Base-by-base conservation (phyloP, 2,113 vertebrate species). In the Corvus cornix region DNA sequence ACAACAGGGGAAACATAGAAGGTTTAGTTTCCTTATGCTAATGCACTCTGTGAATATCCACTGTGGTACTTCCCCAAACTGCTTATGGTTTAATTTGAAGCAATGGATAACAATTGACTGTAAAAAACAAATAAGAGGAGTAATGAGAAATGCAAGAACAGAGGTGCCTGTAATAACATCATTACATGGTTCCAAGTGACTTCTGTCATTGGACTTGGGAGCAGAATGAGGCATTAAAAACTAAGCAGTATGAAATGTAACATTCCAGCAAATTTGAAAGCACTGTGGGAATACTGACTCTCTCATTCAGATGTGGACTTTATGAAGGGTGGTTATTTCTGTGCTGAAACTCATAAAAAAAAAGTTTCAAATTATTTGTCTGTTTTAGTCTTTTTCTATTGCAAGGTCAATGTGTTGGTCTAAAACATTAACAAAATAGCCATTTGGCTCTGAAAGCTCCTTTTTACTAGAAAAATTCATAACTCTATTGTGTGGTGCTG, bases 21-120 rank as follows among this genome's bases (percentile, higher is more conserved):
- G 31, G 14, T 83, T 88, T 77, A 22, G 43, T 80, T 92, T 95
- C 43, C 55, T 77, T 77, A 59, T 51, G 33, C 23, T 80, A 83
- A 86, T 86, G 9, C 16, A 55, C 14, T 93, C 21, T 75, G 39
- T 87, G 87, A 82, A 59, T 82, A 86, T 89, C 43, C 46, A 63
- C 30, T 2, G 0, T 67, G 41, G 30, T 77, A 55, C 46, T 90
- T 92, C 17, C 68, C 33, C 15, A 52, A n/a, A 84, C 44, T 77
- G 56, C 89, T 89, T 90, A 60, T 51, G 83, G 69, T 77, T 94
- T 85, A 93, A 94, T 94, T 96, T 87, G 70, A 77, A 94, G 46
- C 37, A 87, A 67, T 44, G 80, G 1, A 0, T 94, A 80, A 83
- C 53, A 80, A 70, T 94, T 58, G 70, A 69, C 70, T 87, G 49